A percentile compares a stretch with the other conserved stretches of the same genome.
Evolutionary conservation across 2,888 invertebrate species (phyloP).

Genomic region (Drosophila meridiana): DNA sequence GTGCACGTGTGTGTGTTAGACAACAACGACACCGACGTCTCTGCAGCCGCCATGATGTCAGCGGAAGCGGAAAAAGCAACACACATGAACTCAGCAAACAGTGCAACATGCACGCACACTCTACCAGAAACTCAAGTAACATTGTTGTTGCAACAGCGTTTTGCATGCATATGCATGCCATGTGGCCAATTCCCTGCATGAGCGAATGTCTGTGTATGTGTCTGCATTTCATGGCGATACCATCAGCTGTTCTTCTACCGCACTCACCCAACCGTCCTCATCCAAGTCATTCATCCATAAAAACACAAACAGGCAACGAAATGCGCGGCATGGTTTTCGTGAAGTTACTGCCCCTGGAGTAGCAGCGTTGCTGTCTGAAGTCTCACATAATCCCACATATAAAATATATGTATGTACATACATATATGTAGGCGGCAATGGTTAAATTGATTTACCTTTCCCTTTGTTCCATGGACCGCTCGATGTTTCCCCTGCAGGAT

Average conservation of each 20-base stretch:
- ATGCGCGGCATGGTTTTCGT: constrained; percentile 47
- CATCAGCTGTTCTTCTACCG: neutral
- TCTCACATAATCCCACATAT: too few species aligned
- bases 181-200: constrained; percentile 23
- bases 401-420: too few species aligned
- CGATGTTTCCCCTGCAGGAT: neutral
- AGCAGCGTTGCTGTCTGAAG: neutral
- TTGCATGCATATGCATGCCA: constrained; percentile 67
- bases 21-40: neutral
- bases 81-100: constrained; percentile 30
- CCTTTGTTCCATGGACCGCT: neutral
- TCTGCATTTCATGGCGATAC: constrained; percentile 12
- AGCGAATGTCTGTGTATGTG: neutral
- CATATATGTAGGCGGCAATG: neutral
- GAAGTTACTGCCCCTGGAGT: neutral
- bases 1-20: neutral
- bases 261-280: neutral
- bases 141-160: constrained; percentile 52
- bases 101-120: neutral
- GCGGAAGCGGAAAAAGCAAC: constrained; percentile 65
- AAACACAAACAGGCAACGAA: constrained; percentile 24
- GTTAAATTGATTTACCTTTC: neutral
- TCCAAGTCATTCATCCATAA: neutral
- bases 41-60: constrained; percentile 1
- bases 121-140: constrained; percentile 46